Evolutionary conservation across 2,797 vertebrate genomes (phyloP), one percentile per base, ranked within the genome.

Genomic region (Champsocephalus gunnari): DNA sequence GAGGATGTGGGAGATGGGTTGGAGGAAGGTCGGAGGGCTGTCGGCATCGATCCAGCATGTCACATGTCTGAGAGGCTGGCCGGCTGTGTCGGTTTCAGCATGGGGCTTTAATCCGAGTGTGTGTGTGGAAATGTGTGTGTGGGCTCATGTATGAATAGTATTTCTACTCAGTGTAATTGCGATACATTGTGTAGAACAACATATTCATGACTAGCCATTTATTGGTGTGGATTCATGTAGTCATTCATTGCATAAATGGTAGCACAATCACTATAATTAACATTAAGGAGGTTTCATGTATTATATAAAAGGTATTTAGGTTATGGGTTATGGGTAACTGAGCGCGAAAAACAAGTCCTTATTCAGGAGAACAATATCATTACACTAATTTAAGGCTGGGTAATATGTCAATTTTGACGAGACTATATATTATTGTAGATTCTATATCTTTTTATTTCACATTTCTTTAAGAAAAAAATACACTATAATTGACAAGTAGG

Each of bases 21-120:
- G 24, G 54, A 70, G 59, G 57, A 58, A 71, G 83, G 82, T 85
- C 38, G 32, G 45, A 65, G 38, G 77, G 58, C 79, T 66, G 79
- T 72, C 21, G 21, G 64, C 74, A 84, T 81, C 12, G 65, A 90
- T 87, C 79, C 73, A 44, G n/a, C 56, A 41, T 66, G 69, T 87
- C 84, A 69, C 48, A 70, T 19, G 60, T 66, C 34, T 44, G 74
- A 79, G 73, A 12, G 14, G 13, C 56, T 45, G 66, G 65, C 66
- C 13, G n/a, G 41, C 67, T 62, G 56, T 61, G 77, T 68, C 55
- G 14, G 19, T 63, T 73, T 86, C 78, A 87, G 45, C 55, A 53
- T 60, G 24, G 32, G 49, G 55, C 44, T 70, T 49, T 48, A 43
- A 45, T 80, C 64, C 62, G 64, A 47, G 13, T 47, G 57, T 24